These are phyloP conservation scores for Sandelia bainsii DNA, from an alignment of 2,797 vertebrate species.

Conservation along the genomic window DNA sequence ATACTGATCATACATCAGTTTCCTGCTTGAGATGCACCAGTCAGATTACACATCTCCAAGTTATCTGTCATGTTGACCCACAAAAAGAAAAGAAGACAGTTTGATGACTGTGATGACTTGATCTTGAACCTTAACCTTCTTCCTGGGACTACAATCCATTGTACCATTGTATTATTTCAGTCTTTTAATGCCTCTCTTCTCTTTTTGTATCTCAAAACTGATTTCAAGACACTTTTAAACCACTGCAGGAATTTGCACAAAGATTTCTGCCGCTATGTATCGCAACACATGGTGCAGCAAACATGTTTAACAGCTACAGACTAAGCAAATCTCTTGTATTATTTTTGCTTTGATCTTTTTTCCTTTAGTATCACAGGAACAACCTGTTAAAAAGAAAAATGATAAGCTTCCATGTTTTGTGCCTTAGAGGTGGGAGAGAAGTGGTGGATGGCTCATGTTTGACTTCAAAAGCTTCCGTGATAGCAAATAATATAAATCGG, in stretches of 20 bases:
- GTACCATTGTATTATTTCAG: background rate
- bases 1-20: background rate
- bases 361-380: slow-evolving; percentile 16
- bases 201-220: slow-evolving; percentile 5
- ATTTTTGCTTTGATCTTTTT: slow-evolving; percentile 31
- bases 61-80: background rate
- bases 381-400: slow-evolving; percentile 13
- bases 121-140: background rate
- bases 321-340: slow-evolving; percentile 23
- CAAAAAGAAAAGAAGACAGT: background rate
- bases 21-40: background rate
- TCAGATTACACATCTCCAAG: background rate
- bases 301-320: slow-evolving; percentile 7
- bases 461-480: slow-evolving; percentile 8
- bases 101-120: background rate
- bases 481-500: slow-evolving; percentile 5
- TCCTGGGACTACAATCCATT: background rate
- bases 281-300: slow-evolving; percentile 23
- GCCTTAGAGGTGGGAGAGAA: slow-evolving; percentile 18
- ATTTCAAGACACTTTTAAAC: slow-evolving; percentile 23
- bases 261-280: background rate
- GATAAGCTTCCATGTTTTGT: slow-evolving; percentile 11
- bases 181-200: background rate
- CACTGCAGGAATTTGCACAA: background rate
- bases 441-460: slow-evolving; percentile 13